Evolutionary conservation across 1,140 invertebrate genomes (phyloP).

Genomic region (Macrobrachium nipponense): DNA sequence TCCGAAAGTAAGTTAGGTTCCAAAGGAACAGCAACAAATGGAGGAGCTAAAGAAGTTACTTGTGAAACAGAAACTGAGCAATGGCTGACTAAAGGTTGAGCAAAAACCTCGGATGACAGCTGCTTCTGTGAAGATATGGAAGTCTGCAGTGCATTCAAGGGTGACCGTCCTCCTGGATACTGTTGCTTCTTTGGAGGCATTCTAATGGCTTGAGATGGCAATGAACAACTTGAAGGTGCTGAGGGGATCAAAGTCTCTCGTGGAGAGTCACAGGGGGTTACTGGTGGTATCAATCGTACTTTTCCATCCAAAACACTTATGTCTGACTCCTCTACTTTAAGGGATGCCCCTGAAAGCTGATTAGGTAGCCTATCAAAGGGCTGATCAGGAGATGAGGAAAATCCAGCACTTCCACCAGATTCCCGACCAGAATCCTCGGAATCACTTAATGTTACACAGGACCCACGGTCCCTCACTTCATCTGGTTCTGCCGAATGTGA

Average conservation of each 20-base stretch:
- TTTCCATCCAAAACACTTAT: not conserved
- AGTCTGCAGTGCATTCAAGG: conserved; percentile 38
- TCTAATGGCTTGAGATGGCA: conserved; percentile 28
- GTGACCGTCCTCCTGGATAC: conserved; percentile 41
- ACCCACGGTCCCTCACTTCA: not conserved
- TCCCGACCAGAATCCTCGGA: conserved; percentile 48
- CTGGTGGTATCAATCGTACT: not conserved
- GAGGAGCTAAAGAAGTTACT: conserved; percentile 12
- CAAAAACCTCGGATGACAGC: not conserved
- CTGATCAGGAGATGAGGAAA: conserved; percentile 52
- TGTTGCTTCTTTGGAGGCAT: conserved; percentile 57
- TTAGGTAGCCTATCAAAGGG: conserved; percentile 31
- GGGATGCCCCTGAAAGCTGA: conserved; percentile 28
- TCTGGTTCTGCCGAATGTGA: conserved; percentile 10
- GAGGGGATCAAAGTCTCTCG: conserved; percentile 1
- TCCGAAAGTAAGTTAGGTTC: conserved; percentile 23
- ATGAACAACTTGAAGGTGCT: not conserved
- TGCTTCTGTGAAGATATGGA: conserved; percentile 28
- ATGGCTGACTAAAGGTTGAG: not conserved
- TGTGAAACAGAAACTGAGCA: not conserved
- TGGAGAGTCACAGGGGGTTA: not conserved
- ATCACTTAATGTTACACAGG: conserved; percentile 40
- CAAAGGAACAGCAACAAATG: conserved; percentile 28
- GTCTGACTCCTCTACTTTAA: conserved; percentile 13
- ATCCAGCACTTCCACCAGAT: conserved; percentile 46